Percentiles rank a stretch among this genome's conserved stretches.
These are phyloP conservation scores for Erebia palarica DNA, from an alignment of 2,888 invertebrate species.

Conservation along the genomic window DNA sequence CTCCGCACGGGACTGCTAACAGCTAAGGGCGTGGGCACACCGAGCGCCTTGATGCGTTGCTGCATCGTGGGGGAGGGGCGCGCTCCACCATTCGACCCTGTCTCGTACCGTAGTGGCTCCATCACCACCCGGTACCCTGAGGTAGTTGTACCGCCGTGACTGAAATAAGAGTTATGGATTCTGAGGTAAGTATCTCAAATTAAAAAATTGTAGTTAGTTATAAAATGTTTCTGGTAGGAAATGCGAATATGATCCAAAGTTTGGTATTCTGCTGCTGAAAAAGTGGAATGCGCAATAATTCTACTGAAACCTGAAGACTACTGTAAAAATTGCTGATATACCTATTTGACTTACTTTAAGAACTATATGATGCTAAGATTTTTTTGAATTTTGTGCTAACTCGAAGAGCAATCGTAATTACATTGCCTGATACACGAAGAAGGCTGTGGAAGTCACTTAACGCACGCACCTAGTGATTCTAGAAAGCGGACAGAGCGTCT, in stretches of 20 bases:
- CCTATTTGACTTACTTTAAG: too few species aligned
- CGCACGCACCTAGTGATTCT: neutral
- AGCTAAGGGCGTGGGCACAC: slow-evolving; percentile 94
- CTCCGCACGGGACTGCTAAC: slow-evolving; percentile 94
- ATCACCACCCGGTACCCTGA: slow-evolving; percentile 78
- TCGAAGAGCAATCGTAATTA: too few species aligned
- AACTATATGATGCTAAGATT: too few species aligned
- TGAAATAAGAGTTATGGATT: slow-evolving; percentile 47
- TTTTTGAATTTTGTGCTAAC: too few species aligned
- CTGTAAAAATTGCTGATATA: too few species aligned
- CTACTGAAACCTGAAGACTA: too few species aligned
- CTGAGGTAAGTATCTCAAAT: slow-evolving; percentile 72
- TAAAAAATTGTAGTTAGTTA: too few species aligned
- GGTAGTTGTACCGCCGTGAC: slow-evolving; percentile 74
- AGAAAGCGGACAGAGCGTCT: neutral
- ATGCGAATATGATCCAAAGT: slow-evolving; percentile 64
- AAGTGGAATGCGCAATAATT: too few species aligned
- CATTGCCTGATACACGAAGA: too few species aligned
- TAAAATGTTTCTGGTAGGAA: slow-evolving; percentile 51
- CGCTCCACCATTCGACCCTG: slow-evolving; percentile 70
- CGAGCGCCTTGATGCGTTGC: slow-evolving; percentile 94
- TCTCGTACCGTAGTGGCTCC: slow-evolving; percentile 75
- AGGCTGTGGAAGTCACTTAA: neutral
- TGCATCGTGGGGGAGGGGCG: slow-evolving; percentile 92
- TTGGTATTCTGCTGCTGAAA: too few species aligned